Base-by-base conservation (phyloP, 2,113 vertebrate genomes). In the Vulpes vulpes region DNA sequence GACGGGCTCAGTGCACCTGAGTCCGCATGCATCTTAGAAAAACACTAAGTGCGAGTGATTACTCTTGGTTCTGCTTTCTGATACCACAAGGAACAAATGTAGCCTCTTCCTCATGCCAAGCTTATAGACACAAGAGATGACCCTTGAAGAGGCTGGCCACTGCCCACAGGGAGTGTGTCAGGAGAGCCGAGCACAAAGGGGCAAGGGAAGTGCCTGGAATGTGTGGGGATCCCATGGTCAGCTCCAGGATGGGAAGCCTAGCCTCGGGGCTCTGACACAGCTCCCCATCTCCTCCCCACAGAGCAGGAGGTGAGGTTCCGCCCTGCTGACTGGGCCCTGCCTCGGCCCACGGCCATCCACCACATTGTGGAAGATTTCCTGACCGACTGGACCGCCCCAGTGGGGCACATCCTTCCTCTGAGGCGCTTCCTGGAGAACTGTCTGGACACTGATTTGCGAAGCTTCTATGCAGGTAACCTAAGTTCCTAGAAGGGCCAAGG, bases 341-440 rank as follows among this genome's bases (percentile, higher is more conserved):
- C 99, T 2, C 98, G 99, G 57, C 99, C 99, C 20, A 97, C 98
- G 0, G 99, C 99, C 2, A 87, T 99, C 96, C 99, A 99, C 98
- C 99, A 99, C 98, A 98, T 99, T 19, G 99, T 99, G 57, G 99
- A 99, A 96, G 99, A 99, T 97, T 99, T 99, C 89, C 98, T 99
- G 94, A 99, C 99, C 0, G 99, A 99, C 98, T 99, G 99, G 99
- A 99, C 99, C 0, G 98, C 99, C 78, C 99, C 99, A 0, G 97
- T 99, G 0, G 99, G 99, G 69, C 99, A 99, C 98, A 98, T 99
- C 95, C 99, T 99, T 81, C 99, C 99, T 0, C 99, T 99, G 93
- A 98, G 99, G 32, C 99, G 99, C 16, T 99, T 99, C 97, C 97
- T 99, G 95, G 99, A 99, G 98, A 99, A 99, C 98, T 99, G 99